A percentile compares a stretch with the other conserved stretches of the same genome.
These are phyloP conservation scores for Heliconius erato DNA, from an alignment of 2,888 invertebrate species.

Conservation along the genomic window DNA sequence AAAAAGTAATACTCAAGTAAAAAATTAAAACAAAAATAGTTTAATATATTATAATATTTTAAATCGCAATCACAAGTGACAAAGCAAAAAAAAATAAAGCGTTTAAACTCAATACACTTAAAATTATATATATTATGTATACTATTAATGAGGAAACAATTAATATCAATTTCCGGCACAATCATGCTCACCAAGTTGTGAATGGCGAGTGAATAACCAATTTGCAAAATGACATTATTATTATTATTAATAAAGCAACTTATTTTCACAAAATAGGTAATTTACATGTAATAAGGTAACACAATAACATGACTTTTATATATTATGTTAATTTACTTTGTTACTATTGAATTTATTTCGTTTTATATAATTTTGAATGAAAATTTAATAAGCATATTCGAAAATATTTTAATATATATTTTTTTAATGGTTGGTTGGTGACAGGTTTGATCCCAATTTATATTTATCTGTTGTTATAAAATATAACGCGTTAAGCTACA, in stretches of 20 bases:
- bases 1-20: no score
- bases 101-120: background rate
- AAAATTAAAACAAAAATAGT: background rate
- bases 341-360: no score
- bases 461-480: no score
- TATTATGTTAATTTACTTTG: no score
- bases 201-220: slow-evolving; percentile 12
- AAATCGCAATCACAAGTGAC: no score
- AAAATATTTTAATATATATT: no score
- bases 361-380: no score
- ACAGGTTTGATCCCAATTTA: no score
- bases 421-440: no score
- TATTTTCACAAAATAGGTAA: background rate
- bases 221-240: slow-evolving; percentile 4
- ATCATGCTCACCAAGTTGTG: slow-evolving; percentile 16
- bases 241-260: background rate
- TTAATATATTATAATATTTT: no score
- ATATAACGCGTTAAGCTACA: no score
- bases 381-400: no score
- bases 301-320: background rate
- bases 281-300: background rate
- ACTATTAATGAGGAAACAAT: slow-evolving; percentile 24
- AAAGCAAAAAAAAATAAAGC: background rate
- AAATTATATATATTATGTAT: background rate
- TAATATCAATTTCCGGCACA: slow-evolving; percentile 28